A percentile compares a stretch with the other conserved stretches of the same genome.
Conservation (phyloP, 2,113 vertebrate genomes). For the Eulacestoma nigropectus region DNA sequence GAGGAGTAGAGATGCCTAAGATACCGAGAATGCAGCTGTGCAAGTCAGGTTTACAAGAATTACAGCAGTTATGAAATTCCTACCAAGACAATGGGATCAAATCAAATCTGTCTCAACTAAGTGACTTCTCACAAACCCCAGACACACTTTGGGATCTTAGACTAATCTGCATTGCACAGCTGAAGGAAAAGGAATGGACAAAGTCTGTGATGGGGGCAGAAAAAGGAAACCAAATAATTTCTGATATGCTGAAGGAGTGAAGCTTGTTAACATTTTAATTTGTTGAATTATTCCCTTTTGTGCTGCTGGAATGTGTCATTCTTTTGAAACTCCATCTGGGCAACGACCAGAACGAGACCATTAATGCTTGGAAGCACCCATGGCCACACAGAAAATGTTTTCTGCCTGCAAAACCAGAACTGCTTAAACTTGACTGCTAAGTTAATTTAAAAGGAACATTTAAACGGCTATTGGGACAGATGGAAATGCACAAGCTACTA, state of each 20-base stretch:
- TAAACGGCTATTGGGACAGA: not conserved
- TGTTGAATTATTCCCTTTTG: slow-evolving; percentile 1
- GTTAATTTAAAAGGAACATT: not conserved
- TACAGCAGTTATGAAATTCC: not conserved
- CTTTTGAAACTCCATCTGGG: slow-evolving; percentile 2
- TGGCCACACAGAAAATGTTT: not conserved
- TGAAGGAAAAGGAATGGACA: not conserved
- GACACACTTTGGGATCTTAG: not conserved
- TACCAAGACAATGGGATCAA: not conserved
- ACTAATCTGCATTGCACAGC: not conserved
- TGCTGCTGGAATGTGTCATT: not conserved
- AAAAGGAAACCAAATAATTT: not conserved
- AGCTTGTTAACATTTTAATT: slow-evolving; percentile 28
- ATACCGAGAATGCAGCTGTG: not conserved
- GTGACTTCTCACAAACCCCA: not conserved
- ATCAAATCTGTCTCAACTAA: not conserved
- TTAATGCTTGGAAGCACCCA: not conserved
- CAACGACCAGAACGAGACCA: not conserved
- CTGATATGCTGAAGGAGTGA: not conserved
- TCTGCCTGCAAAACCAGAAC: not conserved
- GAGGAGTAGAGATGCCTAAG: not conserved
- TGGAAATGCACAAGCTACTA: not conserved
- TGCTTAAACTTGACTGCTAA: not conserved
- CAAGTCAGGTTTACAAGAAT: not conserved
- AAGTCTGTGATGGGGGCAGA: not conserved